phyloP scores from a whole-genome alignment of 2,888 invertebrate genomes.

The Idaea straminata region DNA sequence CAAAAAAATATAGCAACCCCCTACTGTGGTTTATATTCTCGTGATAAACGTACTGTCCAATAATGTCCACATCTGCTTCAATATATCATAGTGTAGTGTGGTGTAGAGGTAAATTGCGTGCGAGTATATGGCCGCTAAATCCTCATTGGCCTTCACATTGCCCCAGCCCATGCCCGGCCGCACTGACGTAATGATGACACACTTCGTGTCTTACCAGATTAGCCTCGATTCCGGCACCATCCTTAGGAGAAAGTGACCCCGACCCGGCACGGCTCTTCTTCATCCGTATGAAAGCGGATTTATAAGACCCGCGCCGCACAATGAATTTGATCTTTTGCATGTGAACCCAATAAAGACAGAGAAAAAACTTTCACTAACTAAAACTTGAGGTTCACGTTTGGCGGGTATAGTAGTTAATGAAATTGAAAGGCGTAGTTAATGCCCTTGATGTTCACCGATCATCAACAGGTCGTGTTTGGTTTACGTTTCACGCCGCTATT shows the following conservation, averaged over 20 bases:
- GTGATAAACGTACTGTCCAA: no score
- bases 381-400: not conserved
- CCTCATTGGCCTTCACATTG: slow-evolving; percentile 69
- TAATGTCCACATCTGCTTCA: no score
- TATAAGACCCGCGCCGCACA: slow-evolving; percentile 5
- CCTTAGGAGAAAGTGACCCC: slow-evolving; percentile 45
- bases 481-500: not conserved
- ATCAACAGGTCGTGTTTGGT: not conserved
- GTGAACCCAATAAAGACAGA: slow-evolving; percentile 7
- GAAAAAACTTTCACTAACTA: slow-evolving; percentile 11
- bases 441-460: not conserved
- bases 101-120: not conserved
- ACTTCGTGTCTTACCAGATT: slow-evolving; percentile 34
- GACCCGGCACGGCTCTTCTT: slow-evolving; percentile 12
- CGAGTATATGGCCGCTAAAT: slow-evolving; percentile 49
- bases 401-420: not conserved
- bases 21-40: no score
- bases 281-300: slow-evolving; percentile 9
- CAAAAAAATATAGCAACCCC: no score
- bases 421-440: not conserved
- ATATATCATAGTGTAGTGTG: no score
- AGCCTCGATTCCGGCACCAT: slow-evolving; percentile 33
- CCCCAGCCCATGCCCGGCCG: slow-evolving; percentile 44
- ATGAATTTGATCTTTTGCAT: slow-evolving; percentile 10
- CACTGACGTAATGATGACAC: slow-evolving; percentile 51